phyloP scores from a whole-genome alignment of 2,113 vertebrate genomes.

The Cyprinodon brontotheroides region DNA sequence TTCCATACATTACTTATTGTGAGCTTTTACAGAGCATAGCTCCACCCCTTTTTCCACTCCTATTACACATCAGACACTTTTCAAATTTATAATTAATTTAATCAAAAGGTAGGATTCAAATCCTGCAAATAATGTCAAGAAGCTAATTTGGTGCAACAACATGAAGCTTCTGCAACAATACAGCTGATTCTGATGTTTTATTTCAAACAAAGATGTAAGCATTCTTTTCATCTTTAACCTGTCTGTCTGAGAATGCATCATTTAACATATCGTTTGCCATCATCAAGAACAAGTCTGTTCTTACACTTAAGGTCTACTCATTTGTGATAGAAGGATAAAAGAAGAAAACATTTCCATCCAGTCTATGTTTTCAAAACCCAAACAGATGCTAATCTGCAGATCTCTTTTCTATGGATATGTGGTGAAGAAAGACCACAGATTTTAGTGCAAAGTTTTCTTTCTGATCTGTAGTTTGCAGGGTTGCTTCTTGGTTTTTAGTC shows the following conservation, averaged over 20 bases:
- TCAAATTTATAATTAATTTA: not conserved
- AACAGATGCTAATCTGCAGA: not conserved
- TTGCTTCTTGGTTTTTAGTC: not conserved
- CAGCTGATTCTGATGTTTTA: not conserved
- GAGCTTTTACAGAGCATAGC: not conserved
- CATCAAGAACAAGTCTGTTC: not conserved
- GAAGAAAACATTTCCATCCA: not conserved
- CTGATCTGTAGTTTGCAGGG: not conserved
- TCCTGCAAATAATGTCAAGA: not conserved
- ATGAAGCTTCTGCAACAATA: not conserved
- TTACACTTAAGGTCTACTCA: not conserved
- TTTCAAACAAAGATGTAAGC: not conserved
- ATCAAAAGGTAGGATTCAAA: not conserved
- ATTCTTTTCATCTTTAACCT: not conserved
- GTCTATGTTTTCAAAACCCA: not conserved
- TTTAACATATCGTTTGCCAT: not conserved
- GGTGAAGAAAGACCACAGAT: not conserved
- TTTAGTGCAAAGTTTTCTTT: not conserved
- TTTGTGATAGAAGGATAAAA: not conserved
- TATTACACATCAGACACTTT: not conserved
- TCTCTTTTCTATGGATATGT: not conserved
- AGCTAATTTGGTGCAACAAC: not conserved
- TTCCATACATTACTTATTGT: not conserved
- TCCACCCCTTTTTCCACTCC: not conserved
- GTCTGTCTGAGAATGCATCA: not conserved